Percentiles rank a stretch among this genome's conserved stretches.
Evolutionary conservation across 2,113 vertebrate species (phyloP).

Genomic region (Perca flavescens): DNA sequence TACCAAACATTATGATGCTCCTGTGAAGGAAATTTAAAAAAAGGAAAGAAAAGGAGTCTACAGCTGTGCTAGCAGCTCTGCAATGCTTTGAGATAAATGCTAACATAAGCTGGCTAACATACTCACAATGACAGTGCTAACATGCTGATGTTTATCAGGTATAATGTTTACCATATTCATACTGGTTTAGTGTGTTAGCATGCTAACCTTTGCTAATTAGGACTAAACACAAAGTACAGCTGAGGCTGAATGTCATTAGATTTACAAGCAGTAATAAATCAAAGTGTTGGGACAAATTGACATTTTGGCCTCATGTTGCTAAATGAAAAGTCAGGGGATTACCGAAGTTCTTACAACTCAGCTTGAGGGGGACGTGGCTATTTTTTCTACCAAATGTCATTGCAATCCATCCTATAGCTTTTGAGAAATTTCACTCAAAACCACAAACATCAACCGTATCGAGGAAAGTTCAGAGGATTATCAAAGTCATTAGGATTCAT

Average conservation of each 20-base stretch:
- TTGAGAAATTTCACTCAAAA: neutral
- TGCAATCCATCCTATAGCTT: neutral
- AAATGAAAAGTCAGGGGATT: neutral
- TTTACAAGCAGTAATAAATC: neutral
- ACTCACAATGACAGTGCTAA: neutral
- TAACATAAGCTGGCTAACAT: neutral
- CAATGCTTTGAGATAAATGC: neutral
- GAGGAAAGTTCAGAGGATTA: neutral
- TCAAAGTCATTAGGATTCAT: neutral
- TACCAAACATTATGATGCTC: neutral
- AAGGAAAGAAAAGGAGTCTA: neutral
- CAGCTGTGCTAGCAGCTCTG: neutral
- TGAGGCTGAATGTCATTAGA: neutral
- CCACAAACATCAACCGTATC: neutral
- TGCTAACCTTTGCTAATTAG: neutral
- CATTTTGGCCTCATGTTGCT: neutral
- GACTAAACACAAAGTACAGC: neutral
- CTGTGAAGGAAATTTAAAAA: neutral
- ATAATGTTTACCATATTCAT: neutral
- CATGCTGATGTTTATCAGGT: neutral
- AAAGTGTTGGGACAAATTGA: neutral
- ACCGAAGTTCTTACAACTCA: neutral
- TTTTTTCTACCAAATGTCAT: neutral
- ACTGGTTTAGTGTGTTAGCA: neutral
- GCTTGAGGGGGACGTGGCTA: too few species aligned